Conservation (phyloP, 2,888 invertebrate species). For the Chalcosyrphus nemorum region DNA sequence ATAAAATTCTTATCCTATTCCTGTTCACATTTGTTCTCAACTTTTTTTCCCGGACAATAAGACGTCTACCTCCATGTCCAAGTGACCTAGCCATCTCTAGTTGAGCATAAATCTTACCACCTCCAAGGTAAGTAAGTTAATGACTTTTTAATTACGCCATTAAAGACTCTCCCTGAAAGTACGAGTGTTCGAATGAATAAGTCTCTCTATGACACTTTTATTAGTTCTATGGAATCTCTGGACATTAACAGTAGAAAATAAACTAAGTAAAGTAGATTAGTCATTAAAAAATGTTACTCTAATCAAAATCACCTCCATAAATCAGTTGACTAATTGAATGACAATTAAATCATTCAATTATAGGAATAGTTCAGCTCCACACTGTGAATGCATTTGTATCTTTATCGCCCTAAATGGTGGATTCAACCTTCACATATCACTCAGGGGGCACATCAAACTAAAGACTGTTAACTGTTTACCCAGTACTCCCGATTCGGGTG, state of each 20-base stretch:
- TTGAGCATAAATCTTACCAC: background rate
- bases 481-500: background rate
- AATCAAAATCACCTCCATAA: constrained; percentile 5
- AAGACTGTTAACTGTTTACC: constrained; percentile 22
- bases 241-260: background rate
- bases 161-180: background rate
- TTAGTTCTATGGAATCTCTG: background rate
- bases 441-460: background rate
- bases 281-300: background rate
- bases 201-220: background rate
- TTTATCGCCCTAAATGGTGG: constrained; percentile 19
- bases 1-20: background rate
- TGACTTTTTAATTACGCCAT: constrained; percentile 24
- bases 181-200: background rate
- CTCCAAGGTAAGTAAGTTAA: constrained; percentile 11
- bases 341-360: constrained; percentile 24
- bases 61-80: background rate
- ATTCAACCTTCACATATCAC: background rate
- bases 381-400: constrained; percentile 21
- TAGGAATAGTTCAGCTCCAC: background rate
- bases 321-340: constrained; percentile 16
- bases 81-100: background rate
- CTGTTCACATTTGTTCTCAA: constrained; percentile 3
- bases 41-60: background rate
- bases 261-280: background rate